Conservation (phyloP, 1,140 invertebrate species). For the Maniola jurtina region DNA sequence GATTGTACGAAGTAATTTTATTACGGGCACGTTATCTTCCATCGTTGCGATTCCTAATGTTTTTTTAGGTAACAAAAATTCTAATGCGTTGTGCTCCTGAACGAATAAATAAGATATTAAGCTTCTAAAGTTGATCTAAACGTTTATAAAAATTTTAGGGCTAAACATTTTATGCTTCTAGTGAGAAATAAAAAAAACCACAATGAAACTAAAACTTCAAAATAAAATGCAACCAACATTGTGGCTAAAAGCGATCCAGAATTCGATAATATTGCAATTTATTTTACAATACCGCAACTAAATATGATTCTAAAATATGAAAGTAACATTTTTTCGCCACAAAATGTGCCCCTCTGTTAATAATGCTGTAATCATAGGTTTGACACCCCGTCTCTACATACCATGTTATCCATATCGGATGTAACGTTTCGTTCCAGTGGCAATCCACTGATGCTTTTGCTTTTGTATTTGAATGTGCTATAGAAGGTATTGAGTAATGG, state of each 20-base stretch:
- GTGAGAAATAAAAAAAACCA: no score
- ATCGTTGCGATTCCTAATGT: neutral
- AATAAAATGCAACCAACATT: conserved; percentile 4
- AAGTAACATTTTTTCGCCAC: conserved; percentile 56
- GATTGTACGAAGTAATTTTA: neutral
- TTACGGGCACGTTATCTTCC: neutral
- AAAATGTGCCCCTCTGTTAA: conserved; percentile 58
- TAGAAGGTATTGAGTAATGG: conserved; percentile 35
- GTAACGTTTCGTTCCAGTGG: conserved; percentile 1
- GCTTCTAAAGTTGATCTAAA: no score
- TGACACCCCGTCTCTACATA: conserved; percentile 46
- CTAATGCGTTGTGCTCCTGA: no score
- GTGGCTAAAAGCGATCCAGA: neutral
- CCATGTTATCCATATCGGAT: conserved; percentile 5
- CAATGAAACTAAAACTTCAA: no score
- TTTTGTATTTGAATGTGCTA: neutral
- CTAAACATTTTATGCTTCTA: no score
- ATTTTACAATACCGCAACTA: conserved; percentile 16
- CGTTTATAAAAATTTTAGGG: no score
- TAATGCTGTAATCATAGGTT: conserved; percentile 73
- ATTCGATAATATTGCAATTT: conserved; percentile 13
- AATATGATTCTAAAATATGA: conserved; percentile 28
- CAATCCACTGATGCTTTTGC: conserved; percentile 29
- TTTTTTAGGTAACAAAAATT: no score
- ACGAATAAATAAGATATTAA: no score